Base-by-base conservation (phyloP, 2,888 invertebrate species). In the Amblyjoppa proteus region DNA sequence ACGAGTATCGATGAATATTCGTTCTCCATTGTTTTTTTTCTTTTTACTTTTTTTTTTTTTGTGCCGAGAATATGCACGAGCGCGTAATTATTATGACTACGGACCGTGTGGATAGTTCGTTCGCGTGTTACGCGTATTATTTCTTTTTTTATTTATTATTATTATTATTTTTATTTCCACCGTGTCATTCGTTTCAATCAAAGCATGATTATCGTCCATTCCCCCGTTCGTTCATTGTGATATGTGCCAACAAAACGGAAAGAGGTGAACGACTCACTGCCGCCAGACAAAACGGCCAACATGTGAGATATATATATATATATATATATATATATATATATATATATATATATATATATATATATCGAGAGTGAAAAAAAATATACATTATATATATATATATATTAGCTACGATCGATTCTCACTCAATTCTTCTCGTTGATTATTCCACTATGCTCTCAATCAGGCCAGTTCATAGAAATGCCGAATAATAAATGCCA, bases 221-320 rank as follows among this genome's bases (percentile, higher is more conserved):
- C 16, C 61, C 61, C 34, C 61, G 61, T 88, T 88, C 87, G 87
- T 88, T 89, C 83, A 87, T 88, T 90, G 90, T 89, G 90, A 90
- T 89, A 90, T 88, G 91, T 91, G 90, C 91, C 89, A 91, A 91
- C 89, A 49, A 61, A 77, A 38, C 51, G 38, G 38, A 79, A 76
- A 56, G 68, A 49, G 58, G 69, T 31, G 49, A 56, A 75, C 78
- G 45, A 56, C 69, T 78, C 78, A 85, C 81, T 85, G 85, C 85
- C 81, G 78, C 61, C 20, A 71, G 20, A 76, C 53, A 61, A 25
- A 53, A 74, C 61, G 56, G 25, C 53, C 64, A 61, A 75, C 20
- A 49, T 70, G 73, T 45, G 74, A 16, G 41, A 41, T 49, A 58
- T 74, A n/a, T 20, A 56, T 56, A n/a, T 20, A 75, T 16, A 66